Conservation (phyloP, 35 echinoderm and acorn worm genomes). For the Diadema setosum region DNA sequence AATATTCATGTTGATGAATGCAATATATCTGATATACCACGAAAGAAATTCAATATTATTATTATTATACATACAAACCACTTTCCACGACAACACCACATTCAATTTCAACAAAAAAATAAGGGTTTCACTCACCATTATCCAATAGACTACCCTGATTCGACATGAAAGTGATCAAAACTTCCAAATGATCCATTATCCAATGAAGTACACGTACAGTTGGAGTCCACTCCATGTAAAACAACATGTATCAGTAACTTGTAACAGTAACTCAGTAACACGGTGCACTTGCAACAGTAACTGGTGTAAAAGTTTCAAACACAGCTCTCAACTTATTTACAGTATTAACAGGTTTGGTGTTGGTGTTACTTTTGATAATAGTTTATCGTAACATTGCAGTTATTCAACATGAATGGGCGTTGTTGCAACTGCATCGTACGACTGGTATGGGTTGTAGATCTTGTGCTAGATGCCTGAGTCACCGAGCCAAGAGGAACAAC, state of each 20-base stretch:
- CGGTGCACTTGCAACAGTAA: background rate
- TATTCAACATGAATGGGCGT: background rate
- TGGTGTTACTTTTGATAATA: background rate
- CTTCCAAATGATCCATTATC: background rate
- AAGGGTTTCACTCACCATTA: background rate
- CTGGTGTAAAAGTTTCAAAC: background rate
- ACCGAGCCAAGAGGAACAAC: background rate
- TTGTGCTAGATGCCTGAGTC: background rate
- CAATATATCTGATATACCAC: background rate
- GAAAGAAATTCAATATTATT: background rate
- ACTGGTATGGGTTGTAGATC: background rate
- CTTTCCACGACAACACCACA: background rate
- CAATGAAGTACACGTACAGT: background rate
- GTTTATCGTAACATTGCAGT: background rate
- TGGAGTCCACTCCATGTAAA: background rate
- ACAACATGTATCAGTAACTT: background rate
- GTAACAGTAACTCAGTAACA: background rate
- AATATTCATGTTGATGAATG: too few species aligned
- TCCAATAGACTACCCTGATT: background rate
- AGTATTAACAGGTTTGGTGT: background rate
- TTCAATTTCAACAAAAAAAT: background rate
- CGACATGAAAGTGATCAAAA: background rate
- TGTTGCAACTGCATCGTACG: background rate
- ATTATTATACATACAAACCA: background rate
- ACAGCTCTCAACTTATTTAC: background rate